Evolutionary conservation across 2,113 vertebrate species (phyloP), one percentile per base, ranked within the genome.

Genomic region (Pycnonotus jocosus): DNA sequence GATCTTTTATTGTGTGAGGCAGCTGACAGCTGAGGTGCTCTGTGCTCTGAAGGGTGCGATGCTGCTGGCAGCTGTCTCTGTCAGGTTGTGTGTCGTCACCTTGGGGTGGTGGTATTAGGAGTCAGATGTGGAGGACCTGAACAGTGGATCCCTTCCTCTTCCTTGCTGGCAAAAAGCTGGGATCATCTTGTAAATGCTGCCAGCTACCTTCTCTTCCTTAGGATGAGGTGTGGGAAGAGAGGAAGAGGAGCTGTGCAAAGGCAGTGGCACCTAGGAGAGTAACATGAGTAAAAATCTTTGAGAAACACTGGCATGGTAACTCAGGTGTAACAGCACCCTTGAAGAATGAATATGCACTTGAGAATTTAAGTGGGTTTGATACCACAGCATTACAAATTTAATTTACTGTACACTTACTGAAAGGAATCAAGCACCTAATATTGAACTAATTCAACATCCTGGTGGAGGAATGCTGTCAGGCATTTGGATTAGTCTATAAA

Each of bases 1-100:
- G 5, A 3, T 24, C 16, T 42, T 25, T 13, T 27, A 5, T 51
- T 66, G 84, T 62, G 60, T 18, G 7, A 37, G 56, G 69, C 54
- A 31, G 48, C 37, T 81, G 31, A 6, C 12, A 80, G 62, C 35
- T 31, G 66, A 64, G 37, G 10, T 38, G 31, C 44, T 69, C 3
- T 18, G 0, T 12, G 8, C 7, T 22, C 47, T 25, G 48, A n/a
- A 74, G 28, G n/a, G 7, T 1, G 4, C 6, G 1, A 1, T 8
- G 1, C 19, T 76, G 50, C 70, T 90, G 40, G 6, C 38, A 25
- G 35, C 1, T 0, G 3, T 38, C 33, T 35, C 12, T 57, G 38
- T 31, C 17, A 9, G 25, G 24, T 56, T 10, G 15, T 20, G 5
- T 51, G 18, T n/a, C 47, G 21, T 58, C 68, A 15, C 19, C 25